phyloP scores from a whole-genome alignment of 2,797 vertebrate species.

The Euthynnus affinis region DNA sequence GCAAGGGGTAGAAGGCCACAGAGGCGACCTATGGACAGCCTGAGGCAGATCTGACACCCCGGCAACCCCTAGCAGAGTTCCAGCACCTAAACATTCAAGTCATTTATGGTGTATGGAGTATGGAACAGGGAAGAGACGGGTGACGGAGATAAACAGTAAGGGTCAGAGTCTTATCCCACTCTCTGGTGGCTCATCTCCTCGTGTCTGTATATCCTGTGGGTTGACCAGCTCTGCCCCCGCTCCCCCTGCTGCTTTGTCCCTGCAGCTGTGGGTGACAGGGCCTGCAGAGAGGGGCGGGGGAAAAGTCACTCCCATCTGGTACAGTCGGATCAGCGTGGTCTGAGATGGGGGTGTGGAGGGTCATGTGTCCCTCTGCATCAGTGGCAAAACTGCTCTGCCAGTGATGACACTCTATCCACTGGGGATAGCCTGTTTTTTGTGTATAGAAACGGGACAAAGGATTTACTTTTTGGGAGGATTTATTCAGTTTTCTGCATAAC shows the following conservation, averaged over 20 bases:
- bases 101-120: constrained; percentile 26
- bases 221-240: constrained; percentile 53
- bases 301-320: constrained; percentile 86
- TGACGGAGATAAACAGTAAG: constrained; percentile 50
- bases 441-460: constrained; percentile 48
- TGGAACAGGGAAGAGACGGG: constrained; percentile 9
- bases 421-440: constrained; percentile 42
- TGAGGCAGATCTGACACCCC: constrained; percentile 28
- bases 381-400: constrained; percentile 55
- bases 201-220: constrained; percentile 61
- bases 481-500: not conserved
- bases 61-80: constrained; percentile 14
- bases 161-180: constrained; percentile 56
- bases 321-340: constrained; percentile 80
- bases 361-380: constrained; percentile 81
- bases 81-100: constrained; percentile 50
- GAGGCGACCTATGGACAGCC: constrained; percentile 38
- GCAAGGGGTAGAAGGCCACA: constrained; percentile 5
- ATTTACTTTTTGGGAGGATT: constrained; percentile 17
- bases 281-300: constrained; percentile 69
- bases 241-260: constrained; percentile 56
- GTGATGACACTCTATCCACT: constrained; percentile 64
- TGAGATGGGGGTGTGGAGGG: constrained; percentile 65
- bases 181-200: constrained; percentile 62
- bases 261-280: constrained; percentile 76